Evolutionary conservation across 1,140 invertebrate genomes (phyloP), one percentile per base, ranked within the genome.

Genomic region (Mamestra configurata): DNA sequence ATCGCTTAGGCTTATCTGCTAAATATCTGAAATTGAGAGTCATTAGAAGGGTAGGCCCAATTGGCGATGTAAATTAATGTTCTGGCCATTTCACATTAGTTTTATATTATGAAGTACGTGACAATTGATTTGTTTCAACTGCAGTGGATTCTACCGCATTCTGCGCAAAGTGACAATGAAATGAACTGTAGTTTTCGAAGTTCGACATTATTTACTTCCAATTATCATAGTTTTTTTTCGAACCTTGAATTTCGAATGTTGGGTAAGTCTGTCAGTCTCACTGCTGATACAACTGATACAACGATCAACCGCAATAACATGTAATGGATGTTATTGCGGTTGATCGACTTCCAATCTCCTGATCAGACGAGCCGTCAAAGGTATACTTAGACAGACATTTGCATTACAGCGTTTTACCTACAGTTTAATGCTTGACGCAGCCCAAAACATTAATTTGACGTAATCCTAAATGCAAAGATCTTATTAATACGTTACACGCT

Each of bases 11-110:
- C n/a, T 8, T 20, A 4, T 2, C 1, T 20, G 11, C 31, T 64
- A 20, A 4, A 1, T 15, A 46, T 10, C 35, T 40, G 35, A 64
- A 64, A 64, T 64, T 64, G 59, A 40, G 59, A 64, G 59, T 64
- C 59, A 40, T 64, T 64, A 64, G 35, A 64, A 64, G 59, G 59
- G 59, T 64, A 64, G 35, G n/a, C 40, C 35, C 18, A 40, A 64
- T 64, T 64, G 59, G 59, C 35, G 20, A 64, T 64, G 59, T 37
- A 20, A 64, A 64, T 64, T 37, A 40, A 64, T 64, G 59, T 11
- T 37, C 59, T 35, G n/a, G n/a, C 15, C 59, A 20, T 64, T 64
- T 40, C 40, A n/a, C 22, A 40, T 64, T 20, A 64, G 59, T n/a
- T n/a, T 22, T 20, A 37, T 37, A 13, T 10, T 35, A 8, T 40